phyloP scores from a whole-genome alignment of 2,888 invertebrate species.

The Exocentrus adspersus region DNA sequence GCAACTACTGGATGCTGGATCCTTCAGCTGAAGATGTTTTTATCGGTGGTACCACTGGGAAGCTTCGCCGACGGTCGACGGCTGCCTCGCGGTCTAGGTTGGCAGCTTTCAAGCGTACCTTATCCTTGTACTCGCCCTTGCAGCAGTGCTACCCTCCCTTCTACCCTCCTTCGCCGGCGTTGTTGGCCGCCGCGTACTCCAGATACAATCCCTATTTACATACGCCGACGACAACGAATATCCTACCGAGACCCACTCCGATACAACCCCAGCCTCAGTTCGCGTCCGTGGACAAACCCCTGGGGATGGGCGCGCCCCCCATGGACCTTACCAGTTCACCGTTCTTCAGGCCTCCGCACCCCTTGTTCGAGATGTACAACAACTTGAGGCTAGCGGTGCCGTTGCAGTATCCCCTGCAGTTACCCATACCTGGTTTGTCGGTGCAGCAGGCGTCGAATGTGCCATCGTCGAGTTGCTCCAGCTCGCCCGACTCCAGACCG shows the following conservation, averaged over 20 bases:
- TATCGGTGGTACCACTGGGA: conserved; percentile 95
- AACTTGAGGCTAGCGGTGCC: conserved; percentile 50
- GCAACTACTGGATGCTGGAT: conserved; percentile 99
- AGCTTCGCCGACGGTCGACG: conserved; percentile 89
- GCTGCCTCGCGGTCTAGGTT: conserved; percentile 88
- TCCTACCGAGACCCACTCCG: conserved; percentile 66
- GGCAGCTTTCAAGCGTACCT: conserved; percentile 90
- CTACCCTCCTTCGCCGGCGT: conserved; percentile 59
- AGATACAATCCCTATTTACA: conserved; percentile 73
- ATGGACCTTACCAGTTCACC: conserved; percentile 35
- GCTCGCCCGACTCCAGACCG: conserved; percentile 39
- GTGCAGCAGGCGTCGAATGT: conserved; percentile 21
- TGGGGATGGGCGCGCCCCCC: conserved; percentile 53
- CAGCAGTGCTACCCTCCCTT: conserved; percentile 63
- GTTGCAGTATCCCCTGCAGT: conserved; percentile 51
- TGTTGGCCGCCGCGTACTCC: conserved; percentile 73
- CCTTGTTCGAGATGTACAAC: conserved; percentile 53
- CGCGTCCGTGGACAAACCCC: conserved; percentile 55
- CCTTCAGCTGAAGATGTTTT: conserved; percentile 97
- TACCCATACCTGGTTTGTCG: conserved; percentile 43
- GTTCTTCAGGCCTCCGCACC: conserved; percentile 47
- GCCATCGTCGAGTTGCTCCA: conserved; percentile 38
- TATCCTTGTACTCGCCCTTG: conserved; percentile 70
- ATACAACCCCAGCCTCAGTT: conserved; percentile 57
- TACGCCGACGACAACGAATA: conserved; percentile 46